Evolutionary conservation across 2,797 vertebrate genomes (phyloP), one percentile per base, ranked within the genome.

Genomic region (Calcarius lapponicus): DNA sequence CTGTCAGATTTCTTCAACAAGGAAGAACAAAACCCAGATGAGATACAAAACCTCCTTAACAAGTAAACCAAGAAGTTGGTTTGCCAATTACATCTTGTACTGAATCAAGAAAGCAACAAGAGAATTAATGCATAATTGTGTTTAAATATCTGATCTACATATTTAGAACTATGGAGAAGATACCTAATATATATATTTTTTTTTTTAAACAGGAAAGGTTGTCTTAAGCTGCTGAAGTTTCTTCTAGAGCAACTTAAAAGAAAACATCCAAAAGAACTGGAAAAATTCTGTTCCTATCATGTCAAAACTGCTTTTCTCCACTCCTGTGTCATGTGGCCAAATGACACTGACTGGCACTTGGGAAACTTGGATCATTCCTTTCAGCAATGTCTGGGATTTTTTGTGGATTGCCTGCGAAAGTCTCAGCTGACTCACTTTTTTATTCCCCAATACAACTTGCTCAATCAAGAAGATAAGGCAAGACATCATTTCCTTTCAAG

Each of bases 161-260:
- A 47, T 31, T 66, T 60, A 53, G 9, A 62, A 50, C 26, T 72
- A 25, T 32, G 14, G 13, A 50, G 38, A 67, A 83, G 19, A 17
- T 51, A 66, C 10, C 19, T 93, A 88, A 88, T 51, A 28, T 31
- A 13, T 18, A 24, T 73, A 5, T 25, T 4, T 15, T 36, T 4
- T 15, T 36, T 45, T 48, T 90, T 95, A 42, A 83, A 97, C 96
- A 98, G 98, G 95, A 98, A 98, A 93, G 38, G 78, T 5, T 98
- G 98, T 88, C 97, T 98, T 89, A 98, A 98, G 85, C 95, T 98
- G 84, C 91, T 98, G 95, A 98, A 98, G 76, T 95, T 95, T 83
- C 97, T 98, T 60, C 74, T 98, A 81, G 96, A 97, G 50, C 81
- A 90, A 86, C 96, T 98, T 71, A 98, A 98, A 93, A 95, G 91